Percentiles rank a stretch among this genome's conserved stretches.
These are phyloP conservation scores for Euphydryas editha DNA, from an alignment of 2,888 invertebrate genomes.

Conservation along the genomic window DNA sequence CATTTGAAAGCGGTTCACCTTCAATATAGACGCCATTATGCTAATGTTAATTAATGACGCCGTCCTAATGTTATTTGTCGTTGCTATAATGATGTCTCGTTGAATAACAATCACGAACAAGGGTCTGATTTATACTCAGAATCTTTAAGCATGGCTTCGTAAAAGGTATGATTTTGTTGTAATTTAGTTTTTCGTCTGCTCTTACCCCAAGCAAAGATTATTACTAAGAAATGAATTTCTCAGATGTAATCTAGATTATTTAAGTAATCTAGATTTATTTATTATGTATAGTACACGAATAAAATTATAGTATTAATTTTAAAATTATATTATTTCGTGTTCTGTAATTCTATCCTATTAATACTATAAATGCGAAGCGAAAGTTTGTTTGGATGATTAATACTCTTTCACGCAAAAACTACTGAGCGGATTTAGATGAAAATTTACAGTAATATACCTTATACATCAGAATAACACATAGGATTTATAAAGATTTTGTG, in stretches of 20 bases:
- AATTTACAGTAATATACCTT: too few species aligned
- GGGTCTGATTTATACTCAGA: slow-evolving; percentile 15
- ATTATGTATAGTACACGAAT: too few species aligned
- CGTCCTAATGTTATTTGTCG: slow-evolving; percentile 29
- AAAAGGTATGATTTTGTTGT: slow-evolving; percentile 15
- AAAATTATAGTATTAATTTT: too few species aligned
- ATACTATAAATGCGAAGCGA: too few species aligned
- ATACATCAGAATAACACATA: too few species aligned
- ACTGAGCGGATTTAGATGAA: too few species aligned
- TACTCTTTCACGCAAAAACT: too few species aligned
- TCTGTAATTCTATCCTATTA: too few species aligned
- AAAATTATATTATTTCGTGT: too few species aligned
- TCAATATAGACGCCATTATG: slow-evolving; percentile 33
- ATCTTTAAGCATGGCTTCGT: slow-evolving; percentile 3
- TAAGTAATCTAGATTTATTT: too few species aligned
- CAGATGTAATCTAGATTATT: neutral
- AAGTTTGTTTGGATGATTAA: too few species aligned
- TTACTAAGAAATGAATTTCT: neutral
- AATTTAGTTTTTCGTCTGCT: neutral
- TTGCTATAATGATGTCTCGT: slow-evolving; percentile 19
- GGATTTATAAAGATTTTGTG: too few species aligned
- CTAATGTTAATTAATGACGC: slow-evolving; percentile 34
- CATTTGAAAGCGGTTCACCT: slow-evolving; percentile 37
- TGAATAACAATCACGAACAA: slow-evolving; percentile 19
- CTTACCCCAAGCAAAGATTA: neutral